phyloP scores from a whole-genome alignment of 2,113 vertebrate genomes.

The Oryctolagus cuniculus region mOryCun1.1 NC_091436.1:97522001-97522500 shows the following conservation, averaged over 20 bases:
- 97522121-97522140: constrained; percentile 60
- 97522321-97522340: background rate
- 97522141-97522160: constrained; percentile 42
- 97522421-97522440: constrained; percentile 12
- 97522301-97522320: background rate
- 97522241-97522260: constrained; percentile 7
- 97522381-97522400: background rate
- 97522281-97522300: constrained; percentile 13
- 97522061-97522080: constrained; percentile 9
- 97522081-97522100: background rate
- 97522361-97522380: background rate
- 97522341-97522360: constrained; percentile 19
- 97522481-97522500: background rate
- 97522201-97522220: constrained; percentile 41
- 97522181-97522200: background rate
- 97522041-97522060: background rate
- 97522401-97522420: constrained; percentile 25
- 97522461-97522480: background rate
- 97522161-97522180: constrained; percentile 14
- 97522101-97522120: constrained; percentile 29
- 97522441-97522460: constrained; percentile 12
- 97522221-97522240: constrained; percentile 13
- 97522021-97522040: background rate
- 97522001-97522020: constrained; percentile 41
- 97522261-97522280: background rate